Evolutionary conservation across 2,888 invertebrate genomes (phyloP).

Genomic region (Scaeva pyrastri): DNA sequence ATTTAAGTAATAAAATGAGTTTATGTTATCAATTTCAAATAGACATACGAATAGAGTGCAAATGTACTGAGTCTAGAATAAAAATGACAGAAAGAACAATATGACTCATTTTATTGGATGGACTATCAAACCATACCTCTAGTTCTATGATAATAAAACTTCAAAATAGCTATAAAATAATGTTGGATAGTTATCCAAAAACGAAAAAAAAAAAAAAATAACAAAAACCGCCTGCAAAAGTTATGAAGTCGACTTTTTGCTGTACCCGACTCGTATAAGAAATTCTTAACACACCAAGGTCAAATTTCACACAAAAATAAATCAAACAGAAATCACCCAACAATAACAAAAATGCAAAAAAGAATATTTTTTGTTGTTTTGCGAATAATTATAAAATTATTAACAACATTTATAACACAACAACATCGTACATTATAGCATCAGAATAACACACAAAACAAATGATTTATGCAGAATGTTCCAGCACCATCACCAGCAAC

Average conservation of each 20-base stretch:
- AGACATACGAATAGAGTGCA: too few species aligned
- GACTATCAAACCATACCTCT: neutral
- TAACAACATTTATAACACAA: slow-evolving; percentile 9
- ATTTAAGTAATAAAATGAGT: neutral
- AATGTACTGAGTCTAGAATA: neutral
- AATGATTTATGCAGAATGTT: slow-evolving; percentile 21
- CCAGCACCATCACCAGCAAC: neutral
- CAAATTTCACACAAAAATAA: slow-evolving; percentile 3
- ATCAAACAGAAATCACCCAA: neutral
- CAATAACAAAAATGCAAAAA: neutral
- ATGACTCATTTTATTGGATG: slow-evolving; percentile 7
- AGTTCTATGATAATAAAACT: slow-evolving; percentile 15
- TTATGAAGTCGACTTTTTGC: neutral
- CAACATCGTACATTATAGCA: neutral
- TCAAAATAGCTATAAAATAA: neutral
- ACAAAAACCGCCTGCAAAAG: neutral
- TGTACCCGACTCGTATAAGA: neutral
- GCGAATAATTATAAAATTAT: slow-evolving; percentile 20
- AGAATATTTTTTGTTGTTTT: slow-evolving; percentile 23
- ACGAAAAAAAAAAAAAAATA: neutral
- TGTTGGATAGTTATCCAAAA: slow-evolving; percentile 11
- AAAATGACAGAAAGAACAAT: neutral
- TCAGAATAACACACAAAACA: neutral
- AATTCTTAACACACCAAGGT: slow-evolving; percentile 17
- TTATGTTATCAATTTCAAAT: slow-evolving; percentile 4